These are phyloP conservation scores for Aradus depressus DNA, from an alignment of 2,888 invertebrate genomes.

Conservation along the genomic window DNA sequence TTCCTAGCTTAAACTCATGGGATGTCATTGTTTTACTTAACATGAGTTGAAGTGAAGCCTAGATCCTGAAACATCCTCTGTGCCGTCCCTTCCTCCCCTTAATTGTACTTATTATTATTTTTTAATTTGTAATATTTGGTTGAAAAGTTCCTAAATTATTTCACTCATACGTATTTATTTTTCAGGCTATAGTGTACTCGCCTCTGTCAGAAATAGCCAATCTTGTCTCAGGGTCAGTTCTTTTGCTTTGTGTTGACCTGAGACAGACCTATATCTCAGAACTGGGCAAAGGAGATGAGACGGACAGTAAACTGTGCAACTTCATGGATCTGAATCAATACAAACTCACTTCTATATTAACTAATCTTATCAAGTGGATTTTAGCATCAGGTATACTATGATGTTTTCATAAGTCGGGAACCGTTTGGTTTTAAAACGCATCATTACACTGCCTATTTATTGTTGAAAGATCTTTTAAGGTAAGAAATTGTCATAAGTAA, in stretches of 20 bases:
- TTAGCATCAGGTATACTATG: constrained; percentile 26
- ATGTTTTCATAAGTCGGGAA: too few species aligned
- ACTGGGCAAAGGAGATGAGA: constrained; percentile 25
- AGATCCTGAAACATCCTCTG: too few species aligned
- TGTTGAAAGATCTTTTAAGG: not conserved
- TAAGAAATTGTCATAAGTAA: too few species aligned
- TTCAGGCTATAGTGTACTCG: constrained; percentile 47
- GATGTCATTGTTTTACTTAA: too few species aligned
- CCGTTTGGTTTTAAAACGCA: too few species aligned
- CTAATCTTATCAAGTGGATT: constrained; percentile 41
- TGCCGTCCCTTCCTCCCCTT: too few species aligned
- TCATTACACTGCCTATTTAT: not conserved
- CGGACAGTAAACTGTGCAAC: constrained; percentile 24
- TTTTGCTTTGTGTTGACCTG: constrained; percentile 66
- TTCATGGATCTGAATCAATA: constrained; percentile 28
- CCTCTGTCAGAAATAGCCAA: constrained; percentile 66
- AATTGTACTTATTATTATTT: too few species aligned
- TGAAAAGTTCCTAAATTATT: too few species aligned
- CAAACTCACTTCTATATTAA: constrained; percentile 31
- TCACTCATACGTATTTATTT: too few species aligned
- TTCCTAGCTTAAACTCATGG: too few species aligned
- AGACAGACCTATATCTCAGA: constrained; percentile 36
- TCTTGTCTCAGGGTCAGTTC: constrained; percentile 64
- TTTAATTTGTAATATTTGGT: too few species aligned
- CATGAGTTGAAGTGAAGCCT: too few species aligned